Base-by-base conservation (phyloP, 2,797 vertebrate species). In the Mallotus villosus region DNA sequence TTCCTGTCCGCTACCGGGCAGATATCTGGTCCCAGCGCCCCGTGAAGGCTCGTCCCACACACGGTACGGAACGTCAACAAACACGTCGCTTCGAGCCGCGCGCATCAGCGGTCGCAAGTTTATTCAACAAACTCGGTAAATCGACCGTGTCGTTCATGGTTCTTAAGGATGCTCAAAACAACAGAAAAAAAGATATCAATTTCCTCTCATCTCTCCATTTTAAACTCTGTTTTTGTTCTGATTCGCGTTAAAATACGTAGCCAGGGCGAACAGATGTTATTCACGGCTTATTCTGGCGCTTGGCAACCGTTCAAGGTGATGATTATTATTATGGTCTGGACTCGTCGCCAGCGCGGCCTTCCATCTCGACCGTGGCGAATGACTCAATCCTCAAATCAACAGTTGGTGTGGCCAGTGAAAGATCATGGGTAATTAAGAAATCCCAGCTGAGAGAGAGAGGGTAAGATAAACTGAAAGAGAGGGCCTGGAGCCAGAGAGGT, bases 171-270 rank as follows among this genome's bases (percentile, higher is more conserved):
- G 24, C n/a, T 9, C 37, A 9, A 41, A 37, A 37, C 34, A 41
- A 41, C 37, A 41, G 34, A 0, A 68, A 25, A 46, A 7, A 68
- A 16, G 1, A 1, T 24, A 65, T 29, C 17, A 17, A 37, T 32
- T 29, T 64, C 37, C 37, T 41, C 21, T 41, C 19, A 46, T 49
- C 53, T 34, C 21, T 46, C 29, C 37, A 11, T 41, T 41, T 41
- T 65, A 65, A 65, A 66, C 71, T 8, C 16, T 16, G 27, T 57
- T 57, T 57, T 62, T 22, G 19, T 65, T 22, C 29, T 17, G 21
- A 24, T 41, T 64, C 12, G 12, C 32, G 14, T 49, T 14, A 51
- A 55, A 37, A 53, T 55, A 32, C 8, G 14, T 24, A 19, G 29
- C 22, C 29, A 22, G 7, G 29, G 19, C n/a, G 17, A 41, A 17